Conservation (phyloP, 2,797 vertebrate genomes). For the Sciaenops ocellatus region DNA sequence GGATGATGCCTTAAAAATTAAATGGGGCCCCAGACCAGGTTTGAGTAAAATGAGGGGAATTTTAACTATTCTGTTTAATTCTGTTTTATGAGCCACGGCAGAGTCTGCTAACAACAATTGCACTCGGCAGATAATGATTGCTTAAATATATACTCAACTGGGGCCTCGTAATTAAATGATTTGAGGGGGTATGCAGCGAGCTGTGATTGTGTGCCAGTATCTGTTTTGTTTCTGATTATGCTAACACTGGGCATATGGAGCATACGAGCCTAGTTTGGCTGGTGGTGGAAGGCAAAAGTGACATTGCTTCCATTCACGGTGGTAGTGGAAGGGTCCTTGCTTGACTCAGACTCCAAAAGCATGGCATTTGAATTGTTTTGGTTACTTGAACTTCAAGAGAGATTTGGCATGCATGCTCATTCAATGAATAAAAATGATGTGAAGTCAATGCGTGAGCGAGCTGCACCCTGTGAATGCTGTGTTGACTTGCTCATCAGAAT, state of each 20-base stretch:
- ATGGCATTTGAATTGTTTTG: constrained; percentile 74
- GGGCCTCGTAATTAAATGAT: constrained; percentile 83
- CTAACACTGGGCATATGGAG: constrained; percentile 74
- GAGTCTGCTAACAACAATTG: constrained; percentile 70
- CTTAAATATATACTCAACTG: constrained; percentile 81
- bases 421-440: constrained; percentile 72
- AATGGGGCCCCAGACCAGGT: constrained; percentile 27
- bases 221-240: constrained; percentile 82
- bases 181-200: constrained; percentile 76
- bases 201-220: constrained; percentile 82
- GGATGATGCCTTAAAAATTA: constrained; percentile 19
- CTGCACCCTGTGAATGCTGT: constrained; percentile 27
- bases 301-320: constrained; percentile 54
- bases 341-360: constrained; percentile 59
- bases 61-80: constrained; percentile 60
- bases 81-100: constrained; percentile 51
- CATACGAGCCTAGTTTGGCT: constrained; percentile 54
- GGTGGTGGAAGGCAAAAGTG: constrained; percentile 51
- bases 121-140: constrained; percentile 74
- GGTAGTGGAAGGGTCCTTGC: constrained; percentile 58
- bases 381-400: constrained; percentile 74
- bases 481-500: constrained; percentile 50
- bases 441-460: constrained; percentile 52
- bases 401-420: constrained; percentile 66
- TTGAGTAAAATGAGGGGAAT: constrained; percentile 39